These are phyloP conservation scores for Vipera latastei DNA, from an alignment of 2,797 vertebrate genomes.

Conservation along the genomic window DNA sequence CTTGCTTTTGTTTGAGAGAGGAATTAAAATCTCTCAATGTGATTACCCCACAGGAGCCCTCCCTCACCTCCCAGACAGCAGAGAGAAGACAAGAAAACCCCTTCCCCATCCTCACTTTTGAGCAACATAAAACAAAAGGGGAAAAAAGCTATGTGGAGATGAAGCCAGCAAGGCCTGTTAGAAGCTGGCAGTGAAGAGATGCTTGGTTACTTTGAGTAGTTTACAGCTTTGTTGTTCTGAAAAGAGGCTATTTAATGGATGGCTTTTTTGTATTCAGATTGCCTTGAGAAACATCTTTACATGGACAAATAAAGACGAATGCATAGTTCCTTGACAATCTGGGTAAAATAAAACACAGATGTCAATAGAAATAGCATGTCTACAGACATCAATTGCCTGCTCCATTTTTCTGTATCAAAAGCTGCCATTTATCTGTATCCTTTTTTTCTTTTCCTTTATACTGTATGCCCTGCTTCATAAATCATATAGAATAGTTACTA, in stretches of 20 bases:
- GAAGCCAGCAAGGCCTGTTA: neutral
- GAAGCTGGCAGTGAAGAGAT: neutral
- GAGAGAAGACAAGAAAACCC: neutral
- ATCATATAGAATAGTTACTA: neutral
- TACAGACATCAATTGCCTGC: neutral
- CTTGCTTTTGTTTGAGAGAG: neutral
- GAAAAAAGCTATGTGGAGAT: neutral
- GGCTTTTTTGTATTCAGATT: constrained; percentile 17
- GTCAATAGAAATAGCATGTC: neutral
- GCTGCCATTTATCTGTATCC: neutral
- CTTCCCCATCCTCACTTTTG: neutral
- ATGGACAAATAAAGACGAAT: neutral
- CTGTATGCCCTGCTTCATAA: neutral
- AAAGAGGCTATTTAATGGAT: neutral
- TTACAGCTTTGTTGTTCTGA: constrained; percentile 23
- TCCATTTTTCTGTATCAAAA: constrained; percentile 2
- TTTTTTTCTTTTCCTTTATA: constrained; percentile 13
- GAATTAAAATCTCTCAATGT: constrained; percentile 45
- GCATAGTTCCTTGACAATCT: neutral
- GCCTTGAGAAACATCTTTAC: neutral
- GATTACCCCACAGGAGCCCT: neutral
- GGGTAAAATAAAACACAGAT: neutral
- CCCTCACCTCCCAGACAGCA: neutral
- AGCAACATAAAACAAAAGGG: constrained; percentile 30
- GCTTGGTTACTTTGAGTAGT: neutral